Conservation (phyloP, 2,888 invertebrate species). For the Dromius quadrimaculatus region DNA sequence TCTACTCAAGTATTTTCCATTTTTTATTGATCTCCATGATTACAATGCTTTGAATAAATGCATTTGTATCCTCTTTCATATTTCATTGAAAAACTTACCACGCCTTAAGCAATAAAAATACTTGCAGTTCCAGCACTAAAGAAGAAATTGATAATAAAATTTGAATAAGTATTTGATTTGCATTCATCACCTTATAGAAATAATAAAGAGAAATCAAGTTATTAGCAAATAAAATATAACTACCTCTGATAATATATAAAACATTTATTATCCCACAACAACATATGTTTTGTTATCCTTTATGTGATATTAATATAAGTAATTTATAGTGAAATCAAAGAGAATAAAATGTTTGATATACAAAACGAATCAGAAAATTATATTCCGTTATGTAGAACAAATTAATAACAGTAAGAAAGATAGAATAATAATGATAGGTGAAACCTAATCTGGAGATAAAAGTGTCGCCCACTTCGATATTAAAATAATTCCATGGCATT, state of each 20-base stretch:
- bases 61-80: too few species aligned
- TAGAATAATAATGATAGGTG: slow-evolving; percentile 4
- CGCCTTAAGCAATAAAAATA: too few species aligned
- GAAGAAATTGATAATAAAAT: too few species aligned
- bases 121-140: too few species aligned
- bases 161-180: slow-evolving; percentile 28
- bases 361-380: not conserved
- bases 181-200: slow-evolving; percentile 15
- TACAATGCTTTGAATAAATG: too few species aligned
- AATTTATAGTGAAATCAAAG: not conserved
- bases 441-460: slow-evolving; percentile 1
- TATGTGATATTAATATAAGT: slow-evolving; percentile 10
- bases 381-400: not conserved
- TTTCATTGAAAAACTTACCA: too few species aligned
- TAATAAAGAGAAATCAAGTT: slow-evolving; percentile 19
- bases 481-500: slow-evolving; percentile 16
- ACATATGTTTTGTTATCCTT: not conserved
- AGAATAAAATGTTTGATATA: not conserved
- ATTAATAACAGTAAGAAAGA: not conserved
- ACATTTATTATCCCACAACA: slow-evolving; percentile 13
- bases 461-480: slow-evolving; percentile 28
- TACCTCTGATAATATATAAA: slow-evolving; percentile 16
- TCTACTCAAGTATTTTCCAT: too few species aligned
- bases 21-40: too few species aligned
- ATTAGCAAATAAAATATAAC: slow-evolving; percentile 16